phyloP scores from a whole-genome alignment of 2,888 invertebrate species.

The Drosophila cognata region DNA sequence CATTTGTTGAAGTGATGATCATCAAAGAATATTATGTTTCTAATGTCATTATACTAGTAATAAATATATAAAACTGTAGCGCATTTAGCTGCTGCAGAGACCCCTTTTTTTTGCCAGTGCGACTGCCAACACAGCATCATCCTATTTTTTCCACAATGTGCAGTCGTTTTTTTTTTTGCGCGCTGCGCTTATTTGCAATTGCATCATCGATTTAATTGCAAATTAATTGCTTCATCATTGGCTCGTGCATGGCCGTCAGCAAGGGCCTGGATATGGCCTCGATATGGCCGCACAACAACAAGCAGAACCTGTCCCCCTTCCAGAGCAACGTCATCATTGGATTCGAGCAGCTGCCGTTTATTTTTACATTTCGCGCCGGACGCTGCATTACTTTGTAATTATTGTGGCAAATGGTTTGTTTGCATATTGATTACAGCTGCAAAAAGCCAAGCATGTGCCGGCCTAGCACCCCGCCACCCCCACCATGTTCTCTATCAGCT shows the following conservation, averaged over 20 bases:
- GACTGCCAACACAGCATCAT: neutral
- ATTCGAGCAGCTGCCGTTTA: slow-evolving; percentile 69
- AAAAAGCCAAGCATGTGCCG: slow-evolving; percentile 61
- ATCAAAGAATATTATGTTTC: neutral
- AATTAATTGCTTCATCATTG: slow-evolving; percentile 83
- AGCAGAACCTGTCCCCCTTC: slow-evolving; percentile 15
- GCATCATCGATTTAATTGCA: slow-evolving; percentile 83
- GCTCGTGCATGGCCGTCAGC: slow-evolving; percentile 60
- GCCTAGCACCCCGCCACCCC: neutral
- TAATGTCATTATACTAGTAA: neutral
- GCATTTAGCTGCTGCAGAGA: slow-evolving; percentile 17
- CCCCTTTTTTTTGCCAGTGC: neutral
- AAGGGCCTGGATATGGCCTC: slow-evolving; percentile 53
- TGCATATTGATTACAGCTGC: slow-evolving; percentile 82
- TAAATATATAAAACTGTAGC: neutral
- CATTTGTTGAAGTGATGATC: neutral
- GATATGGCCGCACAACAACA: slow-evolving; percentile 44
- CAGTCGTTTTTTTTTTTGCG: slow-evolving; percentile 51
- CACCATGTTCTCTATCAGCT: neutral
- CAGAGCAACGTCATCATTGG: slow-evolving; percentile 55
- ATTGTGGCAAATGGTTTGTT: slow-evolving; percentile 82
- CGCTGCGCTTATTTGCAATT: slow-evolving; percentile 76
- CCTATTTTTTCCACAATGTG: slow-evolving; percentile 46
- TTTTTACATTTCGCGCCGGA: slow-evolving; percentile 68
- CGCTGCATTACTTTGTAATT: slow-evolving; percentile 80